These are phyloP conservation scores for Sarcophilus harrisii DNA, from an alignment of 2,797 vertebrate genomes.

Conservation along the genomic window DNA sequence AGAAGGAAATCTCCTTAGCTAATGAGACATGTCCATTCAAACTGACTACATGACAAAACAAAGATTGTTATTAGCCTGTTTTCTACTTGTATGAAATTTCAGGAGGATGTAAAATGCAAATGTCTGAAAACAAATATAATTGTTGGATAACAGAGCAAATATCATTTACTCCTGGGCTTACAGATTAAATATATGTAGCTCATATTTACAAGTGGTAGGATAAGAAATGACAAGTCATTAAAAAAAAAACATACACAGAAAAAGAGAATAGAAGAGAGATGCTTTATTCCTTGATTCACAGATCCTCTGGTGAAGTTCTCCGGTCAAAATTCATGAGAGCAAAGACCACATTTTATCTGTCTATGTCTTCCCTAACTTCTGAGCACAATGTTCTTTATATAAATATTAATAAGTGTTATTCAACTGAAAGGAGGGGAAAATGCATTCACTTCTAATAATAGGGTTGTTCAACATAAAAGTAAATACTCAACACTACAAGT, in stretches of 20 bases:
- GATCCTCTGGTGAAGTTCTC: neutral
- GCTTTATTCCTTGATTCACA: neutral
- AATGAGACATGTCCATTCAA: neutral
- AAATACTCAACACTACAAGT: neutral
- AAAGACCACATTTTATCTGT: no score
- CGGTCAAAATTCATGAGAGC: neutral
- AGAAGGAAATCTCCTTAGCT: neutral
- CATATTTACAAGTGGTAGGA: neutral
- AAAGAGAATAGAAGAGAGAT: constrained; percentile 19
- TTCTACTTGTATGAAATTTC: neutral
- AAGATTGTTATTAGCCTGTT: neutral
- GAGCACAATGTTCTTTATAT: neutral
- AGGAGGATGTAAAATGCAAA: neutral
- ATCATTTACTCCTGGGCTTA: neutral
- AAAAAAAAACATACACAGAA: neutral
- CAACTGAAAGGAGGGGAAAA: neutral
- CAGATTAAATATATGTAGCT: neutral
- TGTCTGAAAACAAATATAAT: neutral
- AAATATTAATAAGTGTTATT: neutral
- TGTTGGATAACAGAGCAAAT: neutral
- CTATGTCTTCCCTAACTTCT: neutral
- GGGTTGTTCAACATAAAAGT: constrained; percentile 13
- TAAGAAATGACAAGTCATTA: neutral
- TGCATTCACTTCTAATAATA: constrained; percentile 21
- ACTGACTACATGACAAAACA: constrained; percentile 27